A percentile compares a stretch with the other conserved stretches of the same genome.
Conservation (phyloP, 2,797 vertebrate species). For the Spheniscus humboldti region DNA sequence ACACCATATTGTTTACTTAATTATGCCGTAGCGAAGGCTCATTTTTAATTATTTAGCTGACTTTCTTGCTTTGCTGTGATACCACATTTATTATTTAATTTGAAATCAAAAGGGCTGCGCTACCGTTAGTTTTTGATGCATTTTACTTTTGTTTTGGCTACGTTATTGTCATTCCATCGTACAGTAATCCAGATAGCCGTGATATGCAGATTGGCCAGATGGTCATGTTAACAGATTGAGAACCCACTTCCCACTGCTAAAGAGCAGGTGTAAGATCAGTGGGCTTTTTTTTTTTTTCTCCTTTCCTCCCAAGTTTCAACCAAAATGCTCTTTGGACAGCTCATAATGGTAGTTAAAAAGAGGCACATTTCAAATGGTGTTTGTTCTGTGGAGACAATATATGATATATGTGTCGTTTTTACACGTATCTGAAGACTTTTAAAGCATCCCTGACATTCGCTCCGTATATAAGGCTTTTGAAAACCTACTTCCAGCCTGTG, state of each 20-base stretch:
- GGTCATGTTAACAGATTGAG: conserved; percentile 79
- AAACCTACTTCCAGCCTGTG: not conserved
- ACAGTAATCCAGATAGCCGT: conserved; percentile 70
- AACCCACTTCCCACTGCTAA: conserved; percentile 79
- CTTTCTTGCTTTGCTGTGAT: conserved; percentile 32
- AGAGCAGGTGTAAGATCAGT: conserved; percentile 78
- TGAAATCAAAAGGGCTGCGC: conserved; percentile 47
- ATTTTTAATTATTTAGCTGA: conserved; percentile 59
- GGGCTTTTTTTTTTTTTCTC: conserved; percentile 35
- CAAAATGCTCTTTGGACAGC: conserved; percentile 46
- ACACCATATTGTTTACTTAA: conserved; percentile 54
- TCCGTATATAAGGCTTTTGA: not conserved
- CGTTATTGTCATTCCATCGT: conserved; percentile 75
- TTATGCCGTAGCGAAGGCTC: not conserved
- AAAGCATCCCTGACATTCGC: not conserved
- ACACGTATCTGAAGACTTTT: not conserved
- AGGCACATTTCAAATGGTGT: not conserved
- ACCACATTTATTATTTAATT: conserved; percentile 47
- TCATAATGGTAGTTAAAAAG: conserved; percentile 36
- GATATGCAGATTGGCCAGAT: conserved; percentile 80
- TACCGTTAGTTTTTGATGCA: conserved; percentile 58
- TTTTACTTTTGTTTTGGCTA: conserved; percentile 69
- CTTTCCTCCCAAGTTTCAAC: conserved; percentile 55
- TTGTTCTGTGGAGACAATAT: conserved; percentile 1
- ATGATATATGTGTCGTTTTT: not conserved